Evolutionary conservation across 2,888 invertebrate species (phyloP), one percentile per base, ranked within the genome.

Genomic region (Griposia aprilina): DNA sequence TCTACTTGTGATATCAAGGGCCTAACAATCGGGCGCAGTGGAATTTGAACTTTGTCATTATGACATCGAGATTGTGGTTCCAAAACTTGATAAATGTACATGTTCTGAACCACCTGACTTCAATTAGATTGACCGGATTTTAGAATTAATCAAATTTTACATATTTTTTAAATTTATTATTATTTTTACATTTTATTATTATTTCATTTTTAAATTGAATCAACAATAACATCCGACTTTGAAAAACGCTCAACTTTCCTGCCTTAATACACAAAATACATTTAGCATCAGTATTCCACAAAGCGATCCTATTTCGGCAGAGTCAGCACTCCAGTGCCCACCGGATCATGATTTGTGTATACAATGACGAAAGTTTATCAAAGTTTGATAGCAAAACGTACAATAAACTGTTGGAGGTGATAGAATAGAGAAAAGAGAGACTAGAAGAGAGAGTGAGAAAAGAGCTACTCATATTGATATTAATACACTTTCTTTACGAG

Each of bases 271-370:
- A 66, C 52, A 0, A 71, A 78, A 80, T 74, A 78, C 70, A 82
- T 85, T 87, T 85, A 83, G 84, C 88, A 92, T 92, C 90, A 92
- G 91, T 92, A 92, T 92, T 92, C 93, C 70, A 80, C 79, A 84
- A 87, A 85, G 87, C 84, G 75, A 90, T 87, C 89, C 90, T 90
- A 92, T 92, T 92, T 90, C 84, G 88, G 83, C 74, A 78, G 84
- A 88, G 83, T 90, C 84, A 87, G 89, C 88, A 86, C 89, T 91
- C 74, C 72, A 78, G 74, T 81, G 80, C 80, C 74, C 75, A 81
- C 80, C 78, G 80, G 78, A 85, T 88, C 91, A 92, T 90, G 90
- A 92, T 90, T 91, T 92, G 90, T 89, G 80, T 90, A 84, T 65
- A 79, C 80, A 89, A 89, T 84, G 74, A 81, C 63, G 20, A 65